Conservation (phyloP, 2,888 invertebrate genomes). For the Torymus texanus region DNA sequence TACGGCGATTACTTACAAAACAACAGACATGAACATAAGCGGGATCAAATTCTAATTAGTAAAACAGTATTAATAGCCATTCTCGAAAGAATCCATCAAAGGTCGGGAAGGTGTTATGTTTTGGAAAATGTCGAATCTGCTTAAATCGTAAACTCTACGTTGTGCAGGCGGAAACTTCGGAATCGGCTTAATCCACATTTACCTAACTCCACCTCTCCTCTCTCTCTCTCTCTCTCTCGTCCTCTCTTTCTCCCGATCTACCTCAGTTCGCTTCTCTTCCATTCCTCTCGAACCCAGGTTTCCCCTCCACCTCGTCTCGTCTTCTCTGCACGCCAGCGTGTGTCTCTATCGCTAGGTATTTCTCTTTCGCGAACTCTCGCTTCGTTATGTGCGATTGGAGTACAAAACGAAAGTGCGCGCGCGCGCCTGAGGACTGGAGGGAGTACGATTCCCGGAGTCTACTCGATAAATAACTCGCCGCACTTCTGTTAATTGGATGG, state of each 20-base stretch:
- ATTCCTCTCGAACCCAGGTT: neutral
- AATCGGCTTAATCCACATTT: slow-evolving; percentile 55
- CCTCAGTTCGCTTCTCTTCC: too few relatives aligned
- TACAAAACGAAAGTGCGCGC: slow-evolving; percentile 36
- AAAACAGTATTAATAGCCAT: neutral
- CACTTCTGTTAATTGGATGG: slow-evolving; percentile 46
- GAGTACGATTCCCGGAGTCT: slow-evolving; percentile 29
- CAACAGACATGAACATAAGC: neutral
- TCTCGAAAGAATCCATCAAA: neutral
- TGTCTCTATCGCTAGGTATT: slow-evolving; percentile 30
- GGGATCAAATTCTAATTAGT: too few relatives aligned
- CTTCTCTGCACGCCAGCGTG: neutral
- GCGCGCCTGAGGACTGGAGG: slow-evolving; percentile 7
- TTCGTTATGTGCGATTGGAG: slow-evolving; percentile 43
- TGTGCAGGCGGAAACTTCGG: slow-evolving; percentile 23
- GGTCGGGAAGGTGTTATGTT: slow-evolving; percentile 12
- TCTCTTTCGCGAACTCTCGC: slow-evolving; percentile 37
- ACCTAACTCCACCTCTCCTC: slow-evolving; percentile 37
- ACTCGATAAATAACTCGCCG: slow-evolving; percentile 41
- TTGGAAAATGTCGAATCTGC: slow-evolving; percentile 7
- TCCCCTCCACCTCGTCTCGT: neutral
- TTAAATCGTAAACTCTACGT: slow-evolving; percentile 30
- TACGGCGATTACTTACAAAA: neutral
- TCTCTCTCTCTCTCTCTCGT: slow-evolving; percentile 3
- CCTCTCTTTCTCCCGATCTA: neutral